Evolutionary conservation across 1,140 invertebrate species (phyloP).

Genomic region (Apis florea): DNA sequence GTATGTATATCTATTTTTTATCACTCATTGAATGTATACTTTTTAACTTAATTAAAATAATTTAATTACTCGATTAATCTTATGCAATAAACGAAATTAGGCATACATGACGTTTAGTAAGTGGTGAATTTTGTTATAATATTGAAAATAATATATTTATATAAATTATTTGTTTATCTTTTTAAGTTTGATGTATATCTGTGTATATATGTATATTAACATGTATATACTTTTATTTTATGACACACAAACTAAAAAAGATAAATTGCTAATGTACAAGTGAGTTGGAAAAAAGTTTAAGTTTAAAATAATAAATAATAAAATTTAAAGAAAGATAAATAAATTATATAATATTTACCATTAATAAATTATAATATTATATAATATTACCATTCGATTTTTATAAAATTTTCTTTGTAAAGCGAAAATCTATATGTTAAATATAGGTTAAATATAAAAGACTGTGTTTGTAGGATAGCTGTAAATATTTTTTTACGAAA

Average conservation of each 20-base stretch:
- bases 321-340: neutral
- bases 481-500: neutral
- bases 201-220: neutral
- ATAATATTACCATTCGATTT: neutral
- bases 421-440: neutral
- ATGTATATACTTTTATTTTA: neutral
- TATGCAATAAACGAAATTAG: neutral
- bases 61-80: neutral
- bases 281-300: too few species aligned
- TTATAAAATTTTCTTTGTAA: neutral
- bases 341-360: too few species aligned
- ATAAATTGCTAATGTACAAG: neutral
- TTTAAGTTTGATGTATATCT: neutral
- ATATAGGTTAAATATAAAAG: too few species aligned
- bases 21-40: neutral
- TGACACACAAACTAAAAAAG: neutral
- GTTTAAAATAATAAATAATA: neutral
- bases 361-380: too few species aligned
- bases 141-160: neutral
- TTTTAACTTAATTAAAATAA: neutral
- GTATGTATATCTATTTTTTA: neutral
- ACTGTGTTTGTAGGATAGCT: too few species aligned
- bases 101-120: constrained; percentile 27
- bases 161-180: neutral
- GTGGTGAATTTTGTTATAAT: constrained; percentile 7